Base-by-base conservation (phyloP, 2,797 vertebrate species). In the Alauda arvensis region DNA sequence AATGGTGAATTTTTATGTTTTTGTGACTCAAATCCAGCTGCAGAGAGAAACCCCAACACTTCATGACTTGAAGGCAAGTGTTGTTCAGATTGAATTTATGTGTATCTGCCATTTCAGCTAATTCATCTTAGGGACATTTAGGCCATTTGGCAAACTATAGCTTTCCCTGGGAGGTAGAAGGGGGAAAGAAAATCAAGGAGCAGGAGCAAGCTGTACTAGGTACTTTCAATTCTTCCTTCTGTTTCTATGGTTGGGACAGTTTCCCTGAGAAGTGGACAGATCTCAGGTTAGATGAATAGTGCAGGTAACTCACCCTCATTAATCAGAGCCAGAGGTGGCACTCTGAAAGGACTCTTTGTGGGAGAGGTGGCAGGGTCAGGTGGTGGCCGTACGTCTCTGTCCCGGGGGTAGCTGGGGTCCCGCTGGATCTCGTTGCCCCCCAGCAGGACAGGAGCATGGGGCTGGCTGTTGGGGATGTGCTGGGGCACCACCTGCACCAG, bases 401-500 rank as follows among this genome's bases (percentile, higher is more conserved):
- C 95, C 34, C 98, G 95, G 7, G 98, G 96, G 83, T 98, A 98
- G 10, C 98, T 97, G 0, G 98, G 96, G 72, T 99, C 98, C 71
- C 99, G 97, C 94, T 98, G 99, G 77, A 99, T 99, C 97, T 99
- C 99, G 8, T 99, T 99, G 66, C 97, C 95, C 12, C 93, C 97
- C 55, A 96, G 93, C 33, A 97, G 93, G n/a, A 98, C 97, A 1
- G 98, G 98, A 1, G 88, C 92, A 81, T 99, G 98, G 25, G 98
- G 98, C 52, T 98, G 98, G 84, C 98, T 98, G 52, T 97, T 96
- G 3, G 99, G 99, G 59, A 98, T 97, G 76, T 97, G 98, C 89
- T 99, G 98, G 0, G 99, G 99, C 48, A 99, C 99, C 15, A 99
- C 99, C 93, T 99, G 98, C n/a, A 99, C 99, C 12, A 99, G 97